Evolutionary conservation across 1,140 invertebrate species (phyloP).

Genomic region (Polypedilum vanderplanki): DNA sequence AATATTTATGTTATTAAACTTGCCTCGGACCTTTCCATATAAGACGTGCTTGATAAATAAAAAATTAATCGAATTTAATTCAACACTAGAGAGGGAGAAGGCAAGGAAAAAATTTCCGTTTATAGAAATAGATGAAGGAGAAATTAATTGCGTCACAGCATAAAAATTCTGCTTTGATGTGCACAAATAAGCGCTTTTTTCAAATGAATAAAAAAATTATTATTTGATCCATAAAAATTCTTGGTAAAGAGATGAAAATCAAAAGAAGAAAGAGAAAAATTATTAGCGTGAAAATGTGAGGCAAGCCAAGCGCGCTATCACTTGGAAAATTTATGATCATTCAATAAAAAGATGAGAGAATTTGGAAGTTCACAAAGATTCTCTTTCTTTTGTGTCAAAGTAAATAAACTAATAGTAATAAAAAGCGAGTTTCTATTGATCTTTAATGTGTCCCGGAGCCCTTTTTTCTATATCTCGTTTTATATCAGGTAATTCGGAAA

Average conservation of each 20-base stretch:
- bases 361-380: background rate
- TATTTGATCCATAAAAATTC: slow-evolving; percentile 24
- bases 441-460: slow-evolving; percentile 10
- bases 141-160: slow-evolving; percentile 7
- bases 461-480: background rate
- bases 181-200: background rate
- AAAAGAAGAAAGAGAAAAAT: background rate
- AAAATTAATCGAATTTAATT: background rate
- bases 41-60: slow-evolving; percentile 17
- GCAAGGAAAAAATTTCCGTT: background rate
- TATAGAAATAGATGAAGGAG: background rate
- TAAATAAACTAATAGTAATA: slow-evolving; percentile 1
- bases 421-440: background rate
- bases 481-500: no score
- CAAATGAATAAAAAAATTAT: background rate
- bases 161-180: slow-evolving; percentile 27
- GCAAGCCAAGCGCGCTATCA: slow-evolving; percentile 16
- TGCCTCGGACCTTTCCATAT: background rate
- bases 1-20: slow-evolving; percentile 28
- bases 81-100: background rate
- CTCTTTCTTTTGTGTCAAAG: slow-evolving; percentile 4
- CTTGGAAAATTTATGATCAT: slow-evolving; percentile 25
- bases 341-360: slow-evolving; percentile 1
- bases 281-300: background rate
- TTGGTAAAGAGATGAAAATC: slow-evolving; percentile 20